These are phyloP conservation scores for Semnopithecus entellus DNA, from an alignment of 2,113 vertebrate genomes.

Conservation along the genomic window DNA sequence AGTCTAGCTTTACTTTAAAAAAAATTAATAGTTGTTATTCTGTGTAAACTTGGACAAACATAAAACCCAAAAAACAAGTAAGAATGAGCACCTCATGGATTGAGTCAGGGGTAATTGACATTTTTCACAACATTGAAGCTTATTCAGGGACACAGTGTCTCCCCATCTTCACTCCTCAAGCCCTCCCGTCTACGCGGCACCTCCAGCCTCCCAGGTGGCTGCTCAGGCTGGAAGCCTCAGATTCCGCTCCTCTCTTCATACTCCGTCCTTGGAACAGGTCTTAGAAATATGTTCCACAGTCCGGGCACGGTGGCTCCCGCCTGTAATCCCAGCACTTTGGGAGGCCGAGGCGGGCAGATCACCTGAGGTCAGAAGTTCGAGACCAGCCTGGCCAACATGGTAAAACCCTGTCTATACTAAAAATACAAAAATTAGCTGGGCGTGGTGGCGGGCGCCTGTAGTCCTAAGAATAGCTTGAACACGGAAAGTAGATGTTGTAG, in stretches of 20 bases:
- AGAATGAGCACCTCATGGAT: too few species aligned
- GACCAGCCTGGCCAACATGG: too few species aligned
- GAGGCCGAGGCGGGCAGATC: fast-evolving
- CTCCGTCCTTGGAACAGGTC: too few species aligned
- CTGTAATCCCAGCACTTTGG: too few species aligned
- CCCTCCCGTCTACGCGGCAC: too few species aligned
- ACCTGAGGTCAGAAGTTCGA: too few species aligned
- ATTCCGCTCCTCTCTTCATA: too few species aligned
- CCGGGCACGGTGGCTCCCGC: fast-evolving
- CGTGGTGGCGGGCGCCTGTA: fast-evolving
- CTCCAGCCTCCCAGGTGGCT: not conserved
- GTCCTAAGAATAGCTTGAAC: too few species aligned
- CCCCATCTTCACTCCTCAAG: not conserved
- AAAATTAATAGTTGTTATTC: not conserved
- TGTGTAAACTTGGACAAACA: not conserved
- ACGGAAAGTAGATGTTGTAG: fast-evolving
- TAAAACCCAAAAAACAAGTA: not conserved
- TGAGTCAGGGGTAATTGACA: fast-evolving
- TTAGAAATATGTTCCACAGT: too few species aligned
- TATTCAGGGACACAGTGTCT: fast-evolving
- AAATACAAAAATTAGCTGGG: too few species aligned
- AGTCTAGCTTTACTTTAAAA: not conserved
- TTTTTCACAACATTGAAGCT: not conserved
- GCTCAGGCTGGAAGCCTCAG: not conserved
- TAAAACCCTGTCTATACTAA: too few species aligned